Evolutionary conservation across 2,797 vertebrate species (phyloP).

Genomic region (Coranthus polyacanthus): DNA sequence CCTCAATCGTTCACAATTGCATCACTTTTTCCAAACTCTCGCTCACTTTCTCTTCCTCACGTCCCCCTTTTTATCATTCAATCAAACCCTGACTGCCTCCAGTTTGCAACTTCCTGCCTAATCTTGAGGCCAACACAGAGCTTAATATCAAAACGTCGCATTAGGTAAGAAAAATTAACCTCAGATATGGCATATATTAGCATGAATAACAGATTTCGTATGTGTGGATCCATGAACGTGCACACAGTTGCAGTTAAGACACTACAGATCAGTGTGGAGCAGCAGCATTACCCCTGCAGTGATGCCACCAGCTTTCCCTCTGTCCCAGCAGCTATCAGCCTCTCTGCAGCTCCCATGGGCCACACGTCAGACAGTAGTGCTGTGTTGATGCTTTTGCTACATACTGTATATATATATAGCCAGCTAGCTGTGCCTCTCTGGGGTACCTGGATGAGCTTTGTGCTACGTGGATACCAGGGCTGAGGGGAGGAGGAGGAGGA

Average conservation of each 20-base stretch:
- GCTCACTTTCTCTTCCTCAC: constrained; percentile 46
- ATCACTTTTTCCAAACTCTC: constrained; percentile 65
- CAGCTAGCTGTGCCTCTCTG: constrained; percentile 66
- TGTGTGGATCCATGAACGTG: constrained; percentile 31
- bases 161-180: constrained; percentile 7
- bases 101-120: constrained; percentile 22
- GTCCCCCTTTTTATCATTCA: constrained; percentile 36
- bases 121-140: constrained; percentile 16
- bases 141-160: constrained; percentile 25
- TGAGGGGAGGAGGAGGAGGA: constrained; percentile 43
- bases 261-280: constrained; percentile 52
- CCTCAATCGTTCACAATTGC: constrained; percentile 63
- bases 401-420: constrained; percentile 56
- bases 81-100: constrained; percentile 33
- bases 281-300: constrained; percentile 63
- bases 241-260: constrained; percentile 19
- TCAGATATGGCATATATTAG: constrained; percentile 14
- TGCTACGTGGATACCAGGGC: constrained; percentile 70
- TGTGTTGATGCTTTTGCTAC: constrained; percentile 81
- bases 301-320: constrained; percentile 71
- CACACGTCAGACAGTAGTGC: constrained; percentile 78
- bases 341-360: constrained; percentile 74
- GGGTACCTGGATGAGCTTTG: constrained; percentile 76
- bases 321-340: constrained; percentile 78
- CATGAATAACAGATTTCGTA: constrained; percentile 3